Conservation (phyloP, 92 coral and sea anemone genomes). For the Isaurus tuberculatus region DNA sequence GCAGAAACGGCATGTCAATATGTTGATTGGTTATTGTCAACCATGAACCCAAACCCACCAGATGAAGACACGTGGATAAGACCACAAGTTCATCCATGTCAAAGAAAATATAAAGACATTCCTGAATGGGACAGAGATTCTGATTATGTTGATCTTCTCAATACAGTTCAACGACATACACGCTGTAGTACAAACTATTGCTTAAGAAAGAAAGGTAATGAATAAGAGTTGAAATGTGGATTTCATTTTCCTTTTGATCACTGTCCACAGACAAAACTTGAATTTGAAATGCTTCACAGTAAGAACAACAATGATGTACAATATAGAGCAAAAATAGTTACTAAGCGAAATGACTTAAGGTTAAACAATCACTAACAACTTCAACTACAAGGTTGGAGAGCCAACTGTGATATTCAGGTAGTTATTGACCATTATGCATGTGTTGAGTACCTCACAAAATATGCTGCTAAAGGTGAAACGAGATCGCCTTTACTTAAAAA, state of each 20-base stretch:
- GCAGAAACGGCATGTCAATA: conserved; percentile 62
- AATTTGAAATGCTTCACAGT: conserved; percentile 42
- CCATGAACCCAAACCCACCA: conserved; percentile 65
- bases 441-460: no score
- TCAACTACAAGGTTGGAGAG: conserved; percentile 45
- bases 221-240: conserved; percentile 57
- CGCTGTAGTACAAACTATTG: conserved; percentile 69
- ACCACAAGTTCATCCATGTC: conserved; percentile 44
- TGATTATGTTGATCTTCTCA: conserved; percentile 63
- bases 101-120: conserved; percentile 7
- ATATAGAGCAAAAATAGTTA: conserved; percentile 49
- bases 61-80: conserved; percentile 62
- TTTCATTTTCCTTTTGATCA: conserved; percentile 47
- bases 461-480: no score
- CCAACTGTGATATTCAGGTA: conserved; percentile 42
- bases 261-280: conserved; percentile 31
- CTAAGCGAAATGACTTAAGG: conserved; percentile 48
- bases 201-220: conserved; percentile 58
- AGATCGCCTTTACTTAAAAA: not conserved
- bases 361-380: conserved; percentile 47
- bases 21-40: conserved; percentile 71
- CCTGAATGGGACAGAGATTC: conserved; percentile 30
- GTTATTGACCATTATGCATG: conserved; percentile 53
- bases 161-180: conserved; percentile 67
- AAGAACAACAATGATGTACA: conserved; percentile 8